phyloP scores from a whole-genome alignment of 2,888 invertebrate genomes.

The Lithosia quadra region DNA sequence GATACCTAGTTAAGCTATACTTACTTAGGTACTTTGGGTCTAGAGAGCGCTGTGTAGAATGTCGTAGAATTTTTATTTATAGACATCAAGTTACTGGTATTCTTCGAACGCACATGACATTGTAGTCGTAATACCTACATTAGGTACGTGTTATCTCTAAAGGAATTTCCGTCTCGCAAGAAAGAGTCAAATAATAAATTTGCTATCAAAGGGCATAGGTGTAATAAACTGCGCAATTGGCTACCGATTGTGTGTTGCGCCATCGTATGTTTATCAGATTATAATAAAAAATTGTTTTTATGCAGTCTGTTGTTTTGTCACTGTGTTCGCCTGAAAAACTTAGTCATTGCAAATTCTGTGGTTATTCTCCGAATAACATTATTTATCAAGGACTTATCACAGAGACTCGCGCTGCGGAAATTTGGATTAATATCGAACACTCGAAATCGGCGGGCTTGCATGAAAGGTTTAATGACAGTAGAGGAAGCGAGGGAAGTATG shows the following conservation, averaged over 20 bases:
- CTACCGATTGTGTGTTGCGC: slow-evolving; percentile 15
- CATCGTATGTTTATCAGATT: slow-evolving; percentile 35
- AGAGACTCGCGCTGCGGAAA: background rate
- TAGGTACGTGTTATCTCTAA: background rate
- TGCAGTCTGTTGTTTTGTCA: slow-evolving; percentile 28
- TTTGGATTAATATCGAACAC: background rate
- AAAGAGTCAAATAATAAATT: background rate
- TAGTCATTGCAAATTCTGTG: slow-evolving; percentile 38
- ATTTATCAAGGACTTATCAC: slow-evolving; percentile 21
- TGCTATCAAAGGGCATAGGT: slow-evolving; percentile 8
- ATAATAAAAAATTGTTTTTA: slow-evolving; percentile 32
- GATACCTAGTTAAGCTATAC: no score
- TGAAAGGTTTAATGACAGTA: no score
- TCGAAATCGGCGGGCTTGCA: no score
- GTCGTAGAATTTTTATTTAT: no score
- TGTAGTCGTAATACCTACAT: no score
- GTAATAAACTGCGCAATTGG: slow-evolving; percentile 21
- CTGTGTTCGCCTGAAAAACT: slow-evolving; percentile 26
- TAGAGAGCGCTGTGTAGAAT: no score
- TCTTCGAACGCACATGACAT: background rate
- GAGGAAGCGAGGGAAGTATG: no score
- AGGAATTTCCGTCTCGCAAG: slow-evolving; percentile 2
- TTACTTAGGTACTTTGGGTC: no score
- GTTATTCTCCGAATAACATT: slow-evolving; percentile 30
- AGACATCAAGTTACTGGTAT: background rate